Percentiles rank a stretch among this genome's conserved stretches.
phyloP scores from a whole-genome alignment of 1,140 invertebrate species.

The Harlomillsia oculata region DNA sequence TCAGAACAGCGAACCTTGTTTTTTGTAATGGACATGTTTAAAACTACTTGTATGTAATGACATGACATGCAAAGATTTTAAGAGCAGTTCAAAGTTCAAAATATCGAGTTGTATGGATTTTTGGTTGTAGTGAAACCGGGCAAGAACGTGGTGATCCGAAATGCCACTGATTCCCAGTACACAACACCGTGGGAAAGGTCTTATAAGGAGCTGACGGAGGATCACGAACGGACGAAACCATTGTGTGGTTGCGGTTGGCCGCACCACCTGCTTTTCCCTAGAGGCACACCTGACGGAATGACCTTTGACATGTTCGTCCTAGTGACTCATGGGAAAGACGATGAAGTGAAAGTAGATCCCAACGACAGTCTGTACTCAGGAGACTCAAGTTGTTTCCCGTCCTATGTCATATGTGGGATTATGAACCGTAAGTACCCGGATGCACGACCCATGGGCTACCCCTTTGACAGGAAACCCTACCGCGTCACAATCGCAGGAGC shows the following conservation, averaged over 20 bases:
- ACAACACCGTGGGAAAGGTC: not conserved
- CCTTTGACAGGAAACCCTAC: slow-evolving; percentile 48
- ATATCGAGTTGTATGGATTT: not conserved
- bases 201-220: not conserved
- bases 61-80: not conserved
- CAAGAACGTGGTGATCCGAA: not conserved
- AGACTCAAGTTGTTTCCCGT: not conserved
- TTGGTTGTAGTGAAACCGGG: not conserved
- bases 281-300: slow-evolving; percentile 35
- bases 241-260: slow-evolving; percentile 38
- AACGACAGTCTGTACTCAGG: not conserved
- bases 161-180: not conserved
- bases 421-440: slow-evolving; percentile 39
- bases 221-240: not conserved
- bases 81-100: not conserved
- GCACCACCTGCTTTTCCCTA: slow-evolving; percentile 36
- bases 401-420: slow-evolving; percentile 38
- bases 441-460: slow-evolving; percentile 51
- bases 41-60: slow-evolving; percentile 45
- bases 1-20: slow-evolving; percentile 58
- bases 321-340: slow-evolving; percentile 27
- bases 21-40: slow-evolving; percentile 69
- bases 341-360: not conserved
- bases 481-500: too few species aligned
- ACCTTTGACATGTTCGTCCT: slow-evolving; percentile 36